These are phyloP conservation scores for Bubo scandiacus DNA, from an alignment of 2,113 vertebrate species.

Conservation along the genomic window DNA sequence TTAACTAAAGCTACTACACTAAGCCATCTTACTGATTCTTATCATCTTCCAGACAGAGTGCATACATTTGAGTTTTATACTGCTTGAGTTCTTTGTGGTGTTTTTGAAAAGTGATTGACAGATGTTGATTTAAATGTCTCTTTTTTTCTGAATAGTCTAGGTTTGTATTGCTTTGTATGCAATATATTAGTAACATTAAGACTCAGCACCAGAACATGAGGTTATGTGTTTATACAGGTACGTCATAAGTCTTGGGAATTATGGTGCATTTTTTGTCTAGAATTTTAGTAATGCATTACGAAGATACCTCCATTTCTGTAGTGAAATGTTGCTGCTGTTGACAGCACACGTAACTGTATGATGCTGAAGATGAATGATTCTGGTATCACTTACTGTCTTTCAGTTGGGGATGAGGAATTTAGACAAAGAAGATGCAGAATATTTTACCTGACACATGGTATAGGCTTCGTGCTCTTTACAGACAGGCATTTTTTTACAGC, in stretches of 20 bases:
- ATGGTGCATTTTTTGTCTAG: not conserved
- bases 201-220: not conserved
- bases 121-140: not conserved
- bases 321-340: not conserved
- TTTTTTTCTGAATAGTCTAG: not conserved
- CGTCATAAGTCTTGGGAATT: not conserved
- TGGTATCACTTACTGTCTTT: not conserved
- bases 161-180: not conserved
- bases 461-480: not conserved
- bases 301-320: not conserved
- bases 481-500: not conserved
- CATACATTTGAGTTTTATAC: not conserved
- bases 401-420: not conserved
- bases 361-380: not conserved
- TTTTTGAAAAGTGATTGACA: not conserved
- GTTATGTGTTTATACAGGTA: not conserved
- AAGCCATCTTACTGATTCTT: not conserved
- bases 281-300: not conserved
- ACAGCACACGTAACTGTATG: not conserved
- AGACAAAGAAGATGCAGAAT: not conserved
- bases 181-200: not conserved
- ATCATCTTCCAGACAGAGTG: not conserved
- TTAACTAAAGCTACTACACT: constrained; percentile 13
- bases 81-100: not conserved
- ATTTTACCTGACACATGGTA: not conserved